Evolutionary conservation across 1,140 invertebrate genomes (phyloP), one percentile per base, ranked within the genome.

Genomic region (Aphidius gifuensis): DNA sequence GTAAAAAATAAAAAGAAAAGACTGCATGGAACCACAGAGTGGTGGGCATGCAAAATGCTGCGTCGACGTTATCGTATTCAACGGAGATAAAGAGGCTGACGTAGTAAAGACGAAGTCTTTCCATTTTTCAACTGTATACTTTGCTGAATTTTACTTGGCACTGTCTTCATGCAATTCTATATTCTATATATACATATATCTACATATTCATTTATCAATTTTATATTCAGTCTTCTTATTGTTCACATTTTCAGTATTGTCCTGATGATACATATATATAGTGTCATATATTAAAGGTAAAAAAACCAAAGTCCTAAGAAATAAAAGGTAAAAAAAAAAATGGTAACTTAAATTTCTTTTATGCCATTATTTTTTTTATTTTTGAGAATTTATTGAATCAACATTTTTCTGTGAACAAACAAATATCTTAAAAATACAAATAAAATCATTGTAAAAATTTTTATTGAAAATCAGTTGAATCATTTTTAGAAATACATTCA

Each of bases 101-200:
- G 65, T 56, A 60, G 65, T 60, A 39, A 49, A 66, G 60, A 66
- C 65, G 62, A 62, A 67, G 62, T 67, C 66, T 67, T 64, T 6
- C 66, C 58, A 67, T 67, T 67, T 67, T 67, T 67, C 66, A 64
- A 23, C 59, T 49, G 23, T 32, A 62, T 67, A 67, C 61, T 67
- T 64, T 64, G 66, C 66, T 67, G 66, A 67, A 56, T 67, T 67
- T 67, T 64, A 63, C 66, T 67, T 67, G 66, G 66, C 66, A 64
- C 62, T 11, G 60, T 46, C 59, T 56, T 43, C 39, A 32, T 32
- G 23, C 23, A 32, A 32, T 32, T 32, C 23, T 32, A 32, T 56
- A 43, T 21, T 55, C 38, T 55, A n/a, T 55, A 21, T 40, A n/a
- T 55, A n/a, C 44, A 21, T 40, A n/a, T 21, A 9, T 43, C 8